phyloP scores from a whole-genome alignment of 2,888 invertebrate genomes.

The Willowsia nigromaculata region DNA sequence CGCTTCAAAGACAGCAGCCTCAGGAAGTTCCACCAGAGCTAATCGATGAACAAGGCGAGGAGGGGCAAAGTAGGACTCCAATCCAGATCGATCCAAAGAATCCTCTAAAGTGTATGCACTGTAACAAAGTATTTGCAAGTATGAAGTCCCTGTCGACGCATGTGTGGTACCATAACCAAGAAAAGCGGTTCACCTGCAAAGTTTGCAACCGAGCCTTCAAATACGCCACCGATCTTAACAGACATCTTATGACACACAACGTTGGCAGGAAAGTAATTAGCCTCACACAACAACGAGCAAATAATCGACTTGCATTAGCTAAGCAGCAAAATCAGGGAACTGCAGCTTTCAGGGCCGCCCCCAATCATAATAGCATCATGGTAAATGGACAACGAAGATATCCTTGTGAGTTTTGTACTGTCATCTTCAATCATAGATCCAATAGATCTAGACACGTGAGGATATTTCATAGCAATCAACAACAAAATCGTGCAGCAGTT shows the following conservation, averaged over 20 bases:
- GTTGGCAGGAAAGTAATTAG: neutral
- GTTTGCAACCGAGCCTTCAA: constrained; percentile 70
- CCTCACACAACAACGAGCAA: constrained; percentile 44
- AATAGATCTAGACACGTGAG: constrained; percentile 68
- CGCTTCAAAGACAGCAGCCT: neutral
- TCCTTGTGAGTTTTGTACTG: constrained; percentile 48
- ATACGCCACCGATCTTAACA: constrained; percentile 62
- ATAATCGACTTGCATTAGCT: constrained; percentile 57
- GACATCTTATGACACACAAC: constrained; percentile 59
- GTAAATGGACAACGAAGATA: constrained; percentile 52
- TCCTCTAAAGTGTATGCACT: constrained; percentile 53
- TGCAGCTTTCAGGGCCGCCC: neutral
- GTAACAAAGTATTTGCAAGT: constrained; percentile 59
- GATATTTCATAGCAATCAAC: constrained; percentile 48
- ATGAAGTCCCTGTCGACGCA: constrained; percentile 67
- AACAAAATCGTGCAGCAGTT: neutral
- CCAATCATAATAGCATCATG: constrained; percentile 50
- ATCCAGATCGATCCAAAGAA: constrained; percentile 23
- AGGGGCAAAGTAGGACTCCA: neutral
- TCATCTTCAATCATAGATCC: constrained; percentile 69
- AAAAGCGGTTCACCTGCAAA: constrained; percentile 60
- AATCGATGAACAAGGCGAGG: neutral
- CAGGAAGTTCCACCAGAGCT: neutral
- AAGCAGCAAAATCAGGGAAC: constrained; percentile 19
- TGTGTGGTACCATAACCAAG: constrained; percentile 67